Percentiles rank a stretch among this genome's conserved stretches.
These are phyloP conservation scores for Vanessa tameamea DNA, from an alignment of 1,140 invertebrate species.

Conservation along the genomic window DNA sequence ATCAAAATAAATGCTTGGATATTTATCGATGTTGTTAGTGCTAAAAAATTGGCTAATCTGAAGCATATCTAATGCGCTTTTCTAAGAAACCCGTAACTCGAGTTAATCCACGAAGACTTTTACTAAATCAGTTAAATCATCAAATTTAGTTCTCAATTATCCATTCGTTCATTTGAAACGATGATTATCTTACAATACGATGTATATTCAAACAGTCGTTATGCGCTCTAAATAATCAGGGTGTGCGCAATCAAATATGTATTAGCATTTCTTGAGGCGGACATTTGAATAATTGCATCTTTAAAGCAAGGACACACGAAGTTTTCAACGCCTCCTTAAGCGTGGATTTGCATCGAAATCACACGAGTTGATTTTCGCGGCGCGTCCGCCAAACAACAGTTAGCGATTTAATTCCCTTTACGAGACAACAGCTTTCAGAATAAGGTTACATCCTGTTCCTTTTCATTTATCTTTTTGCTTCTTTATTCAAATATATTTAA, in stretches of 20 bases:
- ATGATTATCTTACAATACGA: no score
- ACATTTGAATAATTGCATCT: constrained; percentile 68
- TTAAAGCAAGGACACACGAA: constrained; percentile 43
- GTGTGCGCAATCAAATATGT: constrained; percentile 70
- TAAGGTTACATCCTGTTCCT: background rate
- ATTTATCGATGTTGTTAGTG: background rate
- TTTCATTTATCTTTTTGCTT: background rate
- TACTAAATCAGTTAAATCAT: background rate
- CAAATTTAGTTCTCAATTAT: no score
- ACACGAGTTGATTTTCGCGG: constrained; percentile 8
- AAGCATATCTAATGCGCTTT: background rate
- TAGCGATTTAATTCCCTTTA: background rate
- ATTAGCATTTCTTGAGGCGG: constrained; percentile 61
- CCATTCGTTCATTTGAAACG: no score
- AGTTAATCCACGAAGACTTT: background rate
- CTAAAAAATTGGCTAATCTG: background rate
- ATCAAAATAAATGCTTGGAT: background rate
- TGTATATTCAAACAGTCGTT: constrained; percentile 26
- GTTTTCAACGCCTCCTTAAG: constrained; percentile 18
- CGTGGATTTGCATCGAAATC: constrained; percentile 17
- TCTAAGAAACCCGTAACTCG: background rate
- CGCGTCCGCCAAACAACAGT: constrained; percentile 5
- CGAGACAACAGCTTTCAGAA: background rate
- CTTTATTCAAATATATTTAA: no score
- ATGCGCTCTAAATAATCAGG: constrained; percentile 50